Evolutionary conservation across 2,797 vertebrate species (phyloP), one percentile per base, ranked within the genome.

Genomic region (Clarias laeviceps): DNA sequence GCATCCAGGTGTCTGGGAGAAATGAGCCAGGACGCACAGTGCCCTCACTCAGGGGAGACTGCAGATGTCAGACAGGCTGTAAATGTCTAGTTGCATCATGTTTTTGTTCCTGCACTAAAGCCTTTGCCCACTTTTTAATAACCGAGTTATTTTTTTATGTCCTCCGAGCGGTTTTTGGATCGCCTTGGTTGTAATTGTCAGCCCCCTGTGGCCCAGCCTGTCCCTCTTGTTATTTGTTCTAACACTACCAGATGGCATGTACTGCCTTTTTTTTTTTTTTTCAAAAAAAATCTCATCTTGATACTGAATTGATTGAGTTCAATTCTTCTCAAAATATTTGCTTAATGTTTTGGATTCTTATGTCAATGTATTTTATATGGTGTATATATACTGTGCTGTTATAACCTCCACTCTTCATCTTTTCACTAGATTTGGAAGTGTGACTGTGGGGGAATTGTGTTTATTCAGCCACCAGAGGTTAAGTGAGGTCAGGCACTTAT

Each of bases 181-280:
- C 40, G 22, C 50, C 24, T 50, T n/a, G 15, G 24, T 73, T 72
- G 69, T 72, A 45, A 72, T n/a, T 2, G n/a, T 72, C 18, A 15
- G 40, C 70, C 70, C 40, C 24, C 70, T 27, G 70, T 50, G 70
- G 70, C 40, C 70, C 70, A 73, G 70, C 40, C 70, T 73, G 40
- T 50, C 40, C 24, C 50, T 73, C 5, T 50, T 45, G 6, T 32
- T 69, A n/a, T 73, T 45, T 50, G 40, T 17, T 73, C 40, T 27
- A 73, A 50, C 70, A 73, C 5, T 27, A 50, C 40, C 70, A 50
- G 70, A 73, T 73, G 70, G 70, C 70, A 72, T 72, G 37, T 72
- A 45, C 37, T 45, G 69, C 22, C 24, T 70, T 70, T 40, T 24
- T 27, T 29, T 5, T 65, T n/a, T n/a, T n/a, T n/a, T n/a, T n/a